Evolutionary conservation across 2,797 vertebrate genomes (phyloP).

Genomic region (Urophycis tenuis): DNA sequence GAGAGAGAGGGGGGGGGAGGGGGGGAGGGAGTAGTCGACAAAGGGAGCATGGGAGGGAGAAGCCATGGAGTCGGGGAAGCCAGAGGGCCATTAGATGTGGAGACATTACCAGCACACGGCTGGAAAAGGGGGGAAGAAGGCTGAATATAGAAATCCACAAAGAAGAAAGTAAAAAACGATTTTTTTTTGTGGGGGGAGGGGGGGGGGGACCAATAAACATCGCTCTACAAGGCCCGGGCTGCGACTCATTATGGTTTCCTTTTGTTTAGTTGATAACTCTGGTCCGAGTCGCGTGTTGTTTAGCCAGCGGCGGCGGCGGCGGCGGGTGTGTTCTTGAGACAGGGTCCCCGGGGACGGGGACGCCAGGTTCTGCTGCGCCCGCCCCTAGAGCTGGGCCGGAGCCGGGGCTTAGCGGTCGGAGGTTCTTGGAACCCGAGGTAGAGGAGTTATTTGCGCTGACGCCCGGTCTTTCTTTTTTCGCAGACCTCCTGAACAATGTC

Average conservation of each 20-base stretch:
- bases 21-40: neutral
- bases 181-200: no score
- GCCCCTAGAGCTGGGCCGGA: slow-evolving; percentile 27
- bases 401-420: neutral
- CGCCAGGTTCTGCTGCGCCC: slow-evolving; percentile 40
- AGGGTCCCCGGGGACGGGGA: no score
- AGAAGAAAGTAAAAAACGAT: slow-evolving; percentile 26
- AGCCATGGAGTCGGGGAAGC: slow-evolving; percentile 4
- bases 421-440: neutral
- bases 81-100: neutral
- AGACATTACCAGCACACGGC: slow-evolving; percentile 21
- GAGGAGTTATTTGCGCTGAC: neutral
- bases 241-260: slow-evolving; percentile 37
- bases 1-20: slow-evolving; percentile 32
- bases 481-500: neutral
- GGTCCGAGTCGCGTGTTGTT: slow-evolving; percentile 36
- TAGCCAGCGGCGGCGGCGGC: no score
- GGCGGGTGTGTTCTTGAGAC: no score
- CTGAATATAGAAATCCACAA: slow-evolving; percentile 24
- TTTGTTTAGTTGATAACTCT: slow-evolving; percentile 51
- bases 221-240: slow-evolving; percentile 22
- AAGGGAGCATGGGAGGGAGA: slow-evolving; percentile 18
- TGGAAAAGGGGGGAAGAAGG: slow-evolving; percentile 9
- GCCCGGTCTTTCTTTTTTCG: neutral
- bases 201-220: slow-evolving; percentile 36